These are phyloP conservation scores for Lagopus muta DNA, from an alignment of 2,113 vertebrate genomes.

Conservation along the genomic window DNA sequence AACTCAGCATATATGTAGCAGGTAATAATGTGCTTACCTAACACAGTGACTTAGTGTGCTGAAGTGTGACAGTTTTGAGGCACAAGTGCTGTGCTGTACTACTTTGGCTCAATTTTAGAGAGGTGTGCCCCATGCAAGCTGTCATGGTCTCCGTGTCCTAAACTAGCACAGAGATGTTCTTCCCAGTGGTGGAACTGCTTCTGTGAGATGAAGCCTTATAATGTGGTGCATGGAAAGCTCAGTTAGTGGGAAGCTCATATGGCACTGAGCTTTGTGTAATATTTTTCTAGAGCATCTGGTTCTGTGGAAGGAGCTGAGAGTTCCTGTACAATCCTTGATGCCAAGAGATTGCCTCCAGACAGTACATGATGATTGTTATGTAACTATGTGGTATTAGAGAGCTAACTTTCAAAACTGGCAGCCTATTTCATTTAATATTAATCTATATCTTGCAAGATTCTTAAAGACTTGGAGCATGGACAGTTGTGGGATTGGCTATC, in stretches of 20 bases:
- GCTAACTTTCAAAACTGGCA: not conserved
- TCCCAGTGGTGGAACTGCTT: not conserved
- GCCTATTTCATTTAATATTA: not conserved
- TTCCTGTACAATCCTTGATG: not conserved
- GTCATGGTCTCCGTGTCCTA: not conserved
- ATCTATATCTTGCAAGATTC: not conserved
- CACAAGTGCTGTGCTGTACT: fast-evolving
- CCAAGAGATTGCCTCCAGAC: not conserved
- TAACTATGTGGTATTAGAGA: not conserved
- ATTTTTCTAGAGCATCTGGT: not conserved
- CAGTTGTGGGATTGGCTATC: not conserved
- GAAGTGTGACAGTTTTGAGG: not conserved
- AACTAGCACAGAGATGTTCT: not conserved
- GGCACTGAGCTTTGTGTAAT: not conserved
- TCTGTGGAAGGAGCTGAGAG: not conserved
- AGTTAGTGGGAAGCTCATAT: not conserved
- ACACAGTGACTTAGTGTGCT: not conserved
- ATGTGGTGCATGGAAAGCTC: not conserved
- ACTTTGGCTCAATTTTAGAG: not conserved
- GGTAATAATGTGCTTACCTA: not conserved
- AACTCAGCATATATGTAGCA: not conserved
- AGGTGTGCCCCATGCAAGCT: not conserved
- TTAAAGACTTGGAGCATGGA: not conserved
- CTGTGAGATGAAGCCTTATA: not conserved
- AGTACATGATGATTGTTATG: not conserved